Evolutionary conservation across 2,888 invertebrate species (phyloP), one percentile per base, ranked within the genome.

Genomic region (Acrobasis consociella): DNA sequence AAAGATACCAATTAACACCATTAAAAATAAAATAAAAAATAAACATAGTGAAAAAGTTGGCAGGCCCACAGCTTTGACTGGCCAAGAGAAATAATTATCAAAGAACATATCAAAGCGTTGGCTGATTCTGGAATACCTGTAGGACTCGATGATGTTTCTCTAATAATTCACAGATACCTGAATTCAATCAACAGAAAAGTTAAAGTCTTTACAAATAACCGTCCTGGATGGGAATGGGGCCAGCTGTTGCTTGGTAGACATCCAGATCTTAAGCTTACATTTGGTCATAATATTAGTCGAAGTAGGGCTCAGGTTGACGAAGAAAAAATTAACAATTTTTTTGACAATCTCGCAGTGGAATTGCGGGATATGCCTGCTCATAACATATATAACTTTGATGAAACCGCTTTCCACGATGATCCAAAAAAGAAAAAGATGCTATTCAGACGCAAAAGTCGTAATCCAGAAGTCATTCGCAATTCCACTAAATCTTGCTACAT

Each of bases 401-500:
- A 72, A 64, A 68, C 67, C 22, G 69, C 69, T 1, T 72, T 72
- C 58, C 69, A 69, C 52, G 71, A 74, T 55, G 65, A 66, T 31
- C 72, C 72, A 11, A 62, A 66, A 65, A 72, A 69, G 65, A 60
- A 65, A 62, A 72, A 72, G 62, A 9, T 67, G 38, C 31, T 72
- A 49, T 72, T 71, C 51, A 64, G 65, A 17, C 62, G 72, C 11
- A 53, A 64, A 39, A 63, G 65, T 64, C 65, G 70, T 58, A 62
- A 72, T 55, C 69, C 73, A 22, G 72, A 72, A 61, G 63, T 68
- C 0, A 70, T 74, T 42, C 62, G 64, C 15, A 75, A 73, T 58
- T 62, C 67, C 10, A 73, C 70, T 9, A 75, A 74, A 67, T 73
- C 71, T 1, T 72, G 69, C 58, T 71, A 65, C 55, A 69, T 73